A percentile compares a stretch with the other conserved stretches of the same genome.
phyloP scores from a whole-genome alignment of 1,140 invertebrate species.

The Anastatus disparis region DNA sequence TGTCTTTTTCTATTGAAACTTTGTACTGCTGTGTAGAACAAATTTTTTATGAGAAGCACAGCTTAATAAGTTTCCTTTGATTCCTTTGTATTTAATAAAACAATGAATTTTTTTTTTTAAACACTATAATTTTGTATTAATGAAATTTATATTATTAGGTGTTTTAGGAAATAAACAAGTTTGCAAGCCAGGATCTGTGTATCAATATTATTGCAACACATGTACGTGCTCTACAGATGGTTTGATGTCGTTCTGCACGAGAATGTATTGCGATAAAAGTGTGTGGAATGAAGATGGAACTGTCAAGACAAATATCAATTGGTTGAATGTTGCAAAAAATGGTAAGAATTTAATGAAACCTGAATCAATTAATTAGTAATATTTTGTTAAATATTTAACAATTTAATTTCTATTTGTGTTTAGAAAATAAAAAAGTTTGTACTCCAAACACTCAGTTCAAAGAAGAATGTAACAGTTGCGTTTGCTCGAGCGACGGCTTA shows the following conservation, averaged over 20 bases:
- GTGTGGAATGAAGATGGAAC: background rate
- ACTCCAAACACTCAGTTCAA: background rate
- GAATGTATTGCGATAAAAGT: background rate
- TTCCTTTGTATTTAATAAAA: too few species aligned
- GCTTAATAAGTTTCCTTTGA: too few species aligned
- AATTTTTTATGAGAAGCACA: background rate
- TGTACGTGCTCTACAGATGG: background rate
- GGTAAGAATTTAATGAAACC: too few species aligned
- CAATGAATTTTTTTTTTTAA: background rate
- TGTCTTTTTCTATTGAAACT: background rate
- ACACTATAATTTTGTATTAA: too few species aligned
- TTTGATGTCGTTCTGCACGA: background rate
- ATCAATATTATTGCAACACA: conserved; percentile 7
- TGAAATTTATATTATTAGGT: too few species aligned
- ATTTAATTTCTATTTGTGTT: too few species aligned
- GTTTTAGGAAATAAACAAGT: background rate
- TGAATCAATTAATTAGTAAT: too few species aligned
- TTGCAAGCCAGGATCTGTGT: background rate
- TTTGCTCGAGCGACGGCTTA: background rate
- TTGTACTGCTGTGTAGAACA: background rate
- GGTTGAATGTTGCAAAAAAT: too few species aligned
- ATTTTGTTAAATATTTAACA: too few species aligned
- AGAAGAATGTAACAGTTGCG: background rate
- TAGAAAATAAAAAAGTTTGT: background rate
- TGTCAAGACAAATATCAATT: too few species aligned